Conservation (phyloP, 2,888 invertebrate genomes). For the Dicyrtoma fusca region DNA sequence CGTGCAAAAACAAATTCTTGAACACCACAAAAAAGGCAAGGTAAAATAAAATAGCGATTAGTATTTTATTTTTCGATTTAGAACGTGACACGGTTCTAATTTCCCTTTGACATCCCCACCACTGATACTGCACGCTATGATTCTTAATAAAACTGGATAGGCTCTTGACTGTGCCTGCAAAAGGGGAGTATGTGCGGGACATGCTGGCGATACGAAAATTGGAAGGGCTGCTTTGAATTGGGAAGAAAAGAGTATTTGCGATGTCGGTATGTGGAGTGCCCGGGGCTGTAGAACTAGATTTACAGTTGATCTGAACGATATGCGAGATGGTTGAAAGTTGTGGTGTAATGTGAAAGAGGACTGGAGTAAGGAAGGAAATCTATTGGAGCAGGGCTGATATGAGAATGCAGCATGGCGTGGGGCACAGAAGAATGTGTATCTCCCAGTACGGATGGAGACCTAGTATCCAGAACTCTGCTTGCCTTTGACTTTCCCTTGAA, state of each 20-base stretch:
- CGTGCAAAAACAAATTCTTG: too few species aligned
- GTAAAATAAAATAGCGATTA: too few species aligned
- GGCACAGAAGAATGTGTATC: neutral
- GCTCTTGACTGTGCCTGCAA: too few species aligned
- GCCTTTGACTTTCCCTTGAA: constrained; percentile 13
- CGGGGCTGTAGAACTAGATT: constrained; percentile 15
- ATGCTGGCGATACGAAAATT: neutral
- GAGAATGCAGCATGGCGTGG: neutral
- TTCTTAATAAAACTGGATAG: too few species aligned
- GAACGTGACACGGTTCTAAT: too few species aligned
- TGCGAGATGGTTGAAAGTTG: constrained; percentile 20
- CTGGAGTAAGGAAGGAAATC: neutral
- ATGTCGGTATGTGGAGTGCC: constrained; percentile 6
- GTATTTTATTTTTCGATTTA: too few species aligned
- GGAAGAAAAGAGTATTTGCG: neutral
- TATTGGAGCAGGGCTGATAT: constrained; percentile 3
- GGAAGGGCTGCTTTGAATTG: neutral
- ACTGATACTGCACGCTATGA: too few species aligned
- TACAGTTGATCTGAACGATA: constrained; percentile 20
- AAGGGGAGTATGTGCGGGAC: neutral
- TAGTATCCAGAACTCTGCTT: constrained; percentile 3
- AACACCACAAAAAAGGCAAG: too few species aligned
- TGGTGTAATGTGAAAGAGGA: constrained; percentile 12
- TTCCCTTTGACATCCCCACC: too few species aligned
- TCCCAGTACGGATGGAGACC: too few species aligned